Base-by-base conservation (phyloP, 2,113 vertebrate species). In the Dryoscopus gambensis region DNA sequence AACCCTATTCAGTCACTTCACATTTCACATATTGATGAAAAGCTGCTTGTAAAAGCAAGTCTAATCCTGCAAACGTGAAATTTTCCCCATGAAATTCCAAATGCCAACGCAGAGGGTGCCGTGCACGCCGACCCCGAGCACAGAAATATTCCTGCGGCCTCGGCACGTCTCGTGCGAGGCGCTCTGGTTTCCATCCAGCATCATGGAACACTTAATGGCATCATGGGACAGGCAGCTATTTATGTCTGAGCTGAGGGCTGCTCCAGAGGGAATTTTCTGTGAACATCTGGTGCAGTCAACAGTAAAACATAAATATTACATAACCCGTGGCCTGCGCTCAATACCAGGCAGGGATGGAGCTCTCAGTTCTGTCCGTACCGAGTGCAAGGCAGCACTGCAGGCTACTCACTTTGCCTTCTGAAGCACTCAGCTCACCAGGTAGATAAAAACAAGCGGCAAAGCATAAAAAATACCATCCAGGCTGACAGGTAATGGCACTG, bases 211-310 rank as follows among this genome's bases (percentile, higher is more conserved):
- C 7, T 33, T 70, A 12, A 84, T 4, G 10, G 70, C 60, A 67
- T 64, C 76, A 52, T n/a, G 79, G 76, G 73, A 86, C 84, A 80
- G 40, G 76, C 84, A 95, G 93, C 84, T 91, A 95, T 94, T 96
- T 96, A 9, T 81, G 76, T 28, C 83, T 62, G 39, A 95, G 91
- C 89, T 87, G n/a, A 90, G 55, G 76, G 80, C 74, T 87, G 81
- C 71, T 95, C 89, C 85, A 96, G 65, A 91, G 76, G 90, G 87
- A 93, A 69, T 93, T 87, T 88, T 64, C 95, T 94, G 65, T 84
- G 76, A 96, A 83, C 93, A 93, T 87, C 79, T 93, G 90, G 82
- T 87, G 74, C 84, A 95, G 87, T 86, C 89, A 96, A 89, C 81
- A 90, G 89, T 86, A 49, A 95, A 91, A 96, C 74, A 88, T 76